These are phyloP conservation scores for Tupaia chinensis DNA, from an alignment of 2,113 vertebrate genomes.

Conservation along the genomic window DNA sequence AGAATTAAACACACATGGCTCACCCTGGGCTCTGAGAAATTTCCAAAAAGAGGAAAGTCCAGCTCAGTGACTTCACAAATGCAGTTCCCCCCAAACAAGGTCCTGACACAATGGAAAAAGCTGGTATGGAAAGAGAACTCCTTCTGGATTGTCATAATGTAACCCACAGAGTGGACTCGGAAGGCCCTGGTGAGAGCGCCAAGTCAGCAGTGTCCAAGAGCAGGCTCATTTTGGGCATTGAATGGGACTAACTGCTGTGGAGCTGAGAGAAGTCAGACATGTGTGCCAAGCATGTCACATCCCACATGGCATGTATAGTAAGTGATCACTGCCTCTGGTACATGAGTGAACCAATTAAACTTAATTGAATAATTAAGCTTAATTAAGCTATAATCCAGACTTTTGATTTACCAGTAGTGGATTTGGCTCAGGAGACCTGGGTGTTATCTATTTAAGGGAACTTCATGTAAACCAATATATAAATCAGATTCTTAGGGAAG, in stretches of 20 bases:
- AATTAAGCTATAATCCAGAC: constrained; percentile 60
- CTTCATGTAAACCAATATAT: neutral
- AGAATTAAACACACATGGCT: neutral
- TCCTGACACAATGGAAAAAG: neutral
- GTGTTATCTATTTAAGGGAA: constrained; percentile 14
- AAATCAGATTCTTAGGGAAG: constrained; percentile 2
- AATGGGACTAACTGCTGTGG: neutral
- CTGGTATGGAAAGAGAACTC: neutral
- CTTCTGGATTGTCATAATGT: neutral
- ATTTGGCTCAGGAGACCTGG: constrained; percentile 14
- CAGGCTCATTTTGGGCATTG: neutral
- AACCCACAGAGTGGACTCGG: neutral
- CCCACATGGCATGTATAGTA: neutral
- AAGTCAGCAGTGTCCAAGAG: neutral
- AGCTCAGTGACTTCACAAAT: neutral
- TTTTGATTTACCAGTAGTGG: constrained; percentile 46
- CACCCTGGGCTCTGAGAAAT: neutral
- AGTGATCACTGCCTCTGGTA: constrained; percentile 8
- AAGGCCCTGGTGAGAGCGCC: neutral
- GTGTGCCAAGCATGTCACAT: neutral
- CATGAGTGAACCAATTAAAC: constrained; percentile 37
- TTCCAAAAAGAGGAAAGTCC: neutral
- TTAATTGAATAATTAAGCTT: constrained; percentile 55
- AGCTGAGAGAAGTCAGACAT: neutral
- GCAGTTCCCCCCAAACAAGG: neutral